Evolutionary conservation across 2,797 vertebrate species (phyloP), one percentile per base, ranked within the genome.

Genomic region (Nothura maculosa): DNA sequence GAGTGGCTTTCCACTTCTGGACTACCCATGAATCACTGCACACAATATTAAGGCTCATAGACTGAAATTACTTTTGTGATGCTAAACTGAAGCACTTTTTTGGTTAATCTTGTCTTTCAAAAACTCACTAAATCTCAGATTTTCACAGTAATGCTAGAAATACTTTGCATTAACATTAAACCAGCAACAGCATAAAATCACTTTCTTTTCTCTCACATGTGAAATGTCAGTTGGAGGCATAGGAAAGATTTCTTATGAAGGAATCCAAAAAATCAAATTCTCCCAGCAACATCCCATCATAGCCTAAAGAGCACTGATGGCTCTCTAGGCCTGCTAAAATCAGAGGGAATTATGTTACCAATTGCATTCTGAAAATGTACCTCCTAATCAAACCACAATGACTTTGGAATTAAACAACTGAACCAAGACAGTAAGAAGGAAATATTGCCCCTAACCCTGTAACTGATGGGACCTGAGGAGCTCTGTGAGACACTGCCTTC

Each of bases 111-210:
- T 86, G 72, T 63, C 40, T 91, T 70, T 61, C 87, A 88, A 54
- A 48, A 85, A 89, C 79, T 79, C 90, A 45, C 79, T 92, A 83
- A 94, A 85, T 83, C 81, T 73, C 34, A 66, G 73, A 85, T 93
- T 94, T 92, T 69, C 73, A 78, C 25, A 12, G 66, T 58, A 85
- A 86, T 87, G 27, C 83, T 83, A 25, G 66, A 47, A 90, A 78
- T 34, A 42, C 45, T 93, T 94, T 85, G 30, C 64, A 58, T 34
- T 61, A 61, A 66, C 4, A 1, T 86, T 83, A 89, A 92, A 92
- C 27, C 62, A 68, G 54, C 25, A 80, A 19, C 38, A 72, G 50
- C 66, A 69, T 43, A 75, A 83, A 85, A 50, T 4, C 7, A 17
- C 20, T 73, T 89, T 32, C 63, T 24, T 81, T 83, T 18, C 17